A percentile compares a stretch with the other conserved stretches of the same genome.
These are phyloP conservation scores for Chrosomus eos DNA, from an alignment of 2,797 vertebrate genomes.

Conservation along the genomic window DNA sequence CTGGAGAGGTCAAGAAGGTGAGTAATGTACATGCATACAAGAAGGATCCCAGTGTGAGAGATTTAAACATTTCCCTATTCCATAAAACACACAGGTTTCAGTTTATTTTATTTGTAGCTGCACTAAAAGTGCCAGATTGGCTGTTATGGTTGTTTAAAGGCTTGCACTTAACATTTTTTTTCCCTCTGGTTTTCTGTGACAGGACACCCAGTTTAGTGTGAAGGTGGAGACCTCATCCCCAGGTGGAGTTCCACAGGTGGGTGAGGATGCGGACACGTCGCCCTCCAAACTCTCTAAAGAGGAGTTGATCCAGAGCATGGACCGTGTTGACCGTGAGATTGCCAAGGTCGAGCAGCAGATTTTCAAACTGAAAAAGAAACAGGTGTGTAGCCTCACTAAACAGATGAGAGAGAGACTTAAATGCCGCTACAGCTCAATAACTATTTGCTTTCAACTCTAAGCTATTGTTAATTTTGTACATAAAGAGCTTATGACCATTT, in stretches of 20 bases:
- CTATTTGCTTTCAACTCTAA: neutral
- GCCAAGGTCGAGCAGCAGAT: conserved; percentile 99
- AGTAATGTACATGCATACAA: neutral
- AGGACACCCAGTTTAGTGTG: conserved; percentile 87
- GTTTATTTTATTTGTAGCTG: neutral
- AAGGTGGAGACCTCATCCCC: conserved; percentile 86
- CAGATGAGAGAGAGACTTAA: neutral
- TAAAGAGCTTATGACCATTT: neutral
- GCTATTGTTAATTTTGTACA: neutral
- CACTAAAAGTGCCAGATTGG: neutral
- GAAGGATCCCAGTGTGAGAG: neutral
- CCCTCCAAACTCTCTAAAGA: conserved; percentile 98
- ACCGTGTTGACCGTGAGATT: conserved; percentile 96
- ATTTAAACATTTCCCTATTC: neutral
- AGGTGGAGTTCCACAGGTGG: conserved; percentile 80
- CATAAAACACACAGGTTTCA: neutral
- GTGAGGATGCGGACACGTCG: conserved; percentile 92
- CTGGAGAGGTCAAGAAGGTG: conserved; percentile 94
- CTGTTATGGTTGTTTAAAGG: neutral
- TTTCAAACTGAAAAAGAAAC: conserved; percentile 97
- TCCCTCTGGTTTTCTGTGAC: conserved; percentile 36
- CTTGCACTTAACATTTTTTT: neutral
- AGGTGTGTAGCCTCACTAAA: conserved; percentile 78
- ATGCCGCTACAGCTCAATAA: neutral
- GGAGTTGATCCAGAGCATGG: conserved; percentile 99